Percentiles rank a stretch among this genome's conserved stretches.
These are phyloP conservation scores for Amazona guildingii DNA, from an alignment of 2,113 vertebrate species.

Conservation along the genomic window DNA sequence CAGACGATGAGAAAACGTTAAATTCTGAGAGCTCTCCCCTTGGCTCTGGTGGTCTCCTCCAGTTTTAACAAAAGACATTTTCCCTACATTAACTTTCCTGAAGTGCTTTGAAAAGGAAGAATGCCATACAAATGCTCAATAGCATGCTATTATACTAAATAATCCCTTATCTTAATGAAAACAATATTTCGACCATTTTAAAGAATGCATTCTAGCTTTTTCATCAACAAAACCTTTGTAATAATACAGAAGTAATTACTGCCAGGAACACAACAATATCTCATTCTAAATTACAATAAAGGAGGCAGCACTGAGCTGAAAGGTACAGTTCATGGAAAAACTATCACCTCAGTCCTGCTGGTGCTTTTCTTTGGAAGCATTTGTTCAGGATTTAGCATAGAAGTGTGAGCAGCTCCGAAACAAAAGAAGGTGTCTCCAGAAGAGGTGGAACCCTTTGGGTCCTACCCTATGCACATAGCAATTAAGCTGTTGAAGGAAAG, in stretches of 20 bases:
- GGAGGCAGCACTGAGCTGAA: neutral
- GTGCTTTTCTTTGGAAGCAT: neutral
- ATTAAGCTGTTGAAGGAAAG: neutral
- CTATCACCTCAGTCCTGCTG: neutral
- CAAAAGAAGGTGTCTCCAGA: neutral
- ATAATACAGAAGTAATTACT: neutral
- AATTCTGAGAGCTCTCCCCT: neutral
- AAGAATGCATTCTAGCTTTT: conserved; percentile 13
- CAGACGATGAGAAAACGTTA: neutral
- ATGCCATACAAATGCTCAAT: neutral
- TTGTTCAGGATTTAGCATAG: neutral
- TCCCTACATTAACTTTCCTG: neutral
- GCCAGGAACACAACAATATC: neutral
- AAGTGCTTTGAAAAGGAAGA: conserved; percentile 3
- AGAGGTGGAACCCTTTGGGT: neutral
- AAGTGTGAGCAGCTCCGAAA: neutral
- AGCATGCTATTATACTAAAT: neutral
- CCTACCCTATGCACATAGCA: fast-evolving
- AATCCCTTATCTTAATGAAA: conserved; percentile 33
- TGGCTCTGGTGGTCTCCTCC: neutral
- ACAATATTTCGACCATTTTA: conserved; percentile 8
- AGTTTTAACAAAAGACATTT: neutral
- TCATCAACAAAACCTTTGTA: conserved; percentile 6
- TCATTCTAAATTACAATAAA: neutral
- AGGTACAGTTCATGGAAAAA: neutral